phyloP scores from a whole-genome alignment of 2,797 vertebrate genomes.

The Potorous gilbertii region DNA sequence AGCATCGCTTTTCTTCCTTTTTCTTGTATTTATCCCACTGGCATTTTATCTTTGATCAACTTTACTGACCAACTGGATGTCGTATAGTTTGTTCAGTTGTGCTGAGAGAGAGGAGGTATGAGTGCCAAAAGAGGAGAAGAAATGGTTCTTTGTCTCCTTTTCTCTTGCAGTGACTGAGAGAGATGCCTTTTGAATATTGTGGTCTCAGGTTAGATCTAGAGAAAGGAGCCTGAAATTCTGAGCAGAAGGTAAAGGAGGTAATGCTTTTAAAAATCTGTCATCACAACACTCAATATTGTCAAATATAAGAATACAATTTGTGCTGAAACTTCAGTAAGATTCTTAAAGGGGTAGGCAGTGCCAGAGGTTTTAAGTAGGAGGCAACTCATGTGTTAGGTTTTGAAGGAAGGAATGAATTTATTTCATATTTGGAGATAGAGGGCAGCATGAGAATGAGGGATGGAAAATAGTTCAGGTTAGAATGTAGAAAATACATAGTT shows the following conservation, averaged over 20 bases:
- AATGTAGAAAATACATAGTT: not conserved
- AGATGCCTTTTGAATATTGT: conserved; percentile 48
- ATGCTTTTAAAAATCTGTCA: not conserved
- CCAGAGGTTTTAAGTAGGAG: no score
- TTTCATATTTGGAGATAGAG: not conserved
- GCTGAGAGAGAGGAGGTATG: not conserved
- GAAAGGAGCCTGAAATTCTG: not conserved
- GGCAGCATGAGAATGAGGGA: not conserved
- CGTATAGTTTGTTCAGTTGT: conserved; percentile 18
- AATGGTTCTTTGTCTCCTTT: conserved; percentile 23
- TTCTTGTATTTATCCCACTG: no score
- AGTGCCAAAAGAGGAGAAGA: not conserved
- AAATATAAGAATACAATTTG: not conserved
- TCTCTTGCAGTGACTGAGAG: not conserved
- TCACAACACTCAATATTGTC: not conserved
- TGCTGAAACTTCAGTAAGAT: not conserved
- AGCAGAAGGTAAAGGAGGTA: not conserved
- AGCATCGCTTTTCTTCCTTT: no score
- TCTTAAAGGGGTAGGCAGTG: not conserved
- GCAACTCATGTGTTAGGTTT: not conserved
- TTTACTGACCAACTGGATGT: conserved; percentile 2
- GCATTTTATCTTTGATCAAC: no score
- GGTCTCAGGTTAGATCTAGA: conserved; percentile 35
- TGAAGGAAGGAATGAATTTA: not conserved
- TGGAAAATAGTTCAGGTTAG: not conserved